Evolutionary conservation across 2,888 invertebrate species (phyloP), one percentile per base, ranked within the genome.

Genomic region (Athalia rosae): DNA sequence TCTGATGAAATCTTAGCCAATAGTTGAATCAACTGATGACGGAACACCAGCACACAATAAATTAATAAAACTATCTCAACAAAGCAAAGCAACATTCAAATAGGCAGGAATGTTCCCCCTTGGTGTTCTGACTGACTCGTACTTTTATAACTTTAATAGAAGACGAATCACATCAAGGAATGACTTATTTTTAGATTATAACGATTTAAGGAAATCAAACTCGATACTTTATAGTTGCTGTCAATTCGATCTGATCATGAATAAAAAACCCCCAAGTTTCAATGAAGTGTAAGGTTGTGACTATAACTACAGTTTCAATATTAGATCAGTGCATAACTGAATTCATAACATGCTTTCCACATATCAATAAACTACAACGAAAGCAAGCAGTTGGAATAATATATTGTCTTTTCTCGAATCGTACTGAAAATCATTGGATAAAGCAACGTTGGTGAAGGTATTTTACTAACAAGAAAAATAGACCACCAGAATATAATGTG

Each of bases 1-100:
- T 13, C 7, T n/a, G n/a, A 4, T n/a, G 7, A 62, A 1, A 62
- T 41, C 8, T 11, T 62, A 62, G 43, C 13, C 13, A 62, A 62
- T 53, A 4, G n/a, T 11, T 53, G 9, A 53, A 11, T 11, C 7
- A 53, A 9, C 9, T 13, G 61, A 13, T 13, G 15, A 13, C 4
- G 8, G 53, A n/a, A 53, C 53, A 53, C 53, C 53, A 8, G 28
- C 28, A 28, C 28, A 11, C 53, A 53, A 53, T 53, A 4, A 53
- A 11, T 53, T 53, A 8, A 53, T 53, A 53, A 3, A 53, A 53
- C 4, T 53, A n/a, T 0, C 13, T n/a, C 45, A 61, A 41, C 8
- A 9, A 61, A 8, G 61, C 28, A 41, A 61, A 61, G 61, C 61
- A 61, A 61, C 61, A 28, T 61, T 61, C 41, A 9, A 28, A 28